phyloP scores from a whole-genome alignment of 2,888 invertebrate genomes.

The Bembecia ichneumoniformis region DNA sequence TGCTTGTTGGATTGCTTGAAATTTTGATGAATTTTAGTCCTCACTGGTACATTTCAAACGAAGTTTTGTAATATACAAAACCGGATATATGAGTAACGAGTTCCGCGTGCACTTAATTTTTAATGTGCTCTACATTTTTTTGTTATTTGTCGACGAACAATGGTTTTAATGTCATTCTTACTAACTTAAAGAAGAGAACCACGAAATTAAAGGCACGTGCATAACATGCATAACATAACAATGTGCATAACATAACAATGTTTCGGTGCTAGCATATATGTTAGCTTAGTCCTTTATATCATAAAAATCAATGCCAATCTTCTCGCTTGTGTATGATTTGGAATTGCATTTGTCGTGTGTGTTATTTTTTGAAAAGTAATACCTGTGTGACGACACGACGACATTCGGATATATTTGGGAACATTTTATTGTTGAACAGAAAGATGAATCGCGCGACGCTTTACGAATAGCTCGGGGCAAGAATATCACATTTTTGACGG shows the following conservation, averaged over 20 bases:
- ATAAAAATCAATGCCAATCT: too few species aligned
- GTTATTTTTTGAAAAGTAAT: too few species aligned
- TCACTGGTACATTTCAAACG: constrained; percentile 2
- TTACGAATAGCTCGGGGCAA: neutral
- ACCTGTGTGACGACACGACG: too few species aligned
- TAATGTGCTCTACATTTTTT: neutral
- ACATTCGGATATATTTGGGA: neutral
- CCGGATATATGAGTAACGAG: neutral
- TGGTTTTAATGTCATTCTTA: too few species aligned
- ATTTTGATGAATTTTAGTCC: constrained; percentile 44
- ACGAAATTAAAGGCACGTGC: too few species aligned
- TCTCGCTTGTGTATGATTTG: too few species aligned
- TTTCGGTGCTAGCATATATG: too few species aligned
- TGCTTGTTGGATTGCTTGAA: constrained; percentile 36
- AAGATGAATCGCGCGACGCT: neutral
- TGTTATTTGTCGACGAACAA: neutral
- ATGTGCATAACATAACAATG: too few species aligned
- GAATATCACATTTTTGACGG: constrained; percentile 55
- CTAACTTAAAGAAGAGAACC: too few species aligned
- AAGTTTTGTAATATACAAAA: neutral
- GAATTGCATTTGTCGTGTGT: too few species aligned
- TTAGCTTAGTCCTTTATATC: too few species aligned
- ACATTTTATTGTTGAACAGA: neutral
- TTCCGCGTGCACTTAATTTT: neutral
- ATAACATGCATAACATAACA: too few species aligned